Evolutionary conservation across 2,113 vertebrate species (phyloP).

Genomic region (Todiramphus saurophagus): DNA sequence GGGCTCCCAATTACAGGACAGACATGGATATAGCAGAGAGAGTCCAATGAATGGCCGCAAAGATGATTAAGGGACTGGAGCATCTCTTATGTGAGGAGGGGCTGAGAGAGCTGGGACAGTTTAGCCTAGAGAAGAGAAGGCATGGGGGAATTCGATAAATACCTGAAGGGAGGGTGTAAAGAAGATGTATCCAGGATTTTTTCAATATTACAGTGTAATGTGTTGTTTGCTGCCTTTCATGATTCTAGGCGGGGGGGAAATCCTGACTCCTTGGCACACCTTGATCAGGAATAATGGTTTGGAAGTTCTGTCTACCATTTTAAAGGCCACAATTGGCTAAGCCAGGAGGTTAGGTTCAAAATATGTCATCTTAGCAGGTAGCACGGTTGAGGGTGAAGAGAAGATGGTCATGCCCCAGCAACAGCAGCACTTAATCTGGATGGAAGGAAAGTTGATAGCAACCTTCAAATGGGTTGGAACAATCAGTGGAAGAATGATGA

Average conservation of each 20-base stretch:
- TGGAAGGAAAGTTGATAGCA: neutral
- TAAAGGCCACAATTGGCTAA: neutral
- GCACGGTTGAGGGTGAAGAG: neutral
- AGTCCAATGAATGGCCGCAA: neutral
- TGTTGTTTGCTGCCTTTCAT: neutral
- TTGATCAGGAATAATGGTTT: neutral
- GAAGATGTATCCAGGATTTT: neutral
- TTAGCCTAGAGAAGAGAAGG: neutral
- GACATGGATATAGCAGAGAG: neutral
- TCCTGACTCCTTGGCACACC: neutral
- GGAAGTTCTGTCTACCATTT: neutral
- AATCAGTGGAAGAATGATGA: neutral
- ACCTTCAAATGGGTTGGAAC: neutral
- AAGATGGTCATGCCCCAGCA: neutral
- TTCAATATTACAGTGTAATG: too few relatives aligned
- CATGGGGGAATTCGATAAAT: neutral
- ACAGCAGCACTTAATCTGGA: neutral
- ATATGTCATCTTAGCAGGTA: neutral
- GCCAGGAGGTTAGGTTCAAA: neutral
- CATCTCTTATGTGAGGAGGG: neutral
- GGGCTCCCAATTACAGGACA: neutral
- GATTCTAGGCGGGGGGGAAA: neutral
- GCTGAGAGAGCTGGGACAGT: neutral
- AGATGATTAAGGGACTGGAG: neutral
- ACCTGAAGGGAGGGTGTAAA: neutral